Evolutionary conservation across 2,797 vertebrate species (phyloP), one percentile per base, ranked within the genome.

Genomic region (Neosilurus hyrtlii): DNA sequence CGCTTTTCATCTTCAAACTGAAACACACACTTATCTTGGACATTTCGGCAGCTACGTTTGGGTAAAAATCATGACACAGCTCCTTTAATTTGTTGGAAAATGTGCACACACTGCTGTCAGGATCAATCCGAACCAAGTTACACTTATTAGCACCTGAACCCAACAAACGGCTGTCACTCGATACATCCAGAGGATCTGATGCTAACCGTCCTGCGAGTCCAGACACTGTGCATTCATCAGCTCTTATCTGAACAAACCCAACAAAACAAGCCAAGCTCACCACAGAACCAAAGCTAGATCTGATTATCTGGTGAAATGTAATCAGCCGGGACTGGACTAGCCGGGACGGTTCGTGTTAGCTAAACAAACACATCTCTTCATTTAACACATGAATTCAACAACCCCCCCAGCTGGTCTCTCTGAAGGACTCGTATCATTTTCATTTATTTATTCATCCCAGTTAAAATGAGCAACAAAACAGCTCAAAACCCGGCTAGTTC

Each of bases 151-250:
- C 62, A 51, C 63, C 51, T 65, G 56, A 68, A 12, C 22, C 71
- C 54, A 76, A 56, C 72, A 54, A 52, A 70, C 83, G 0, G n/a
- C 70, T 65, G 83, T 78, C 66, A 78, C 80, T 35, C n/a, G 66
- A 81, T 70, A 74, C 61, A 22, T 18, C 16, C 16, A 14, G 15
- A 67, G 35, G 20, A 57, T 56, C 61, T 8, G 22, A 15, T 8
- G 26, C 9, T 24, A 63, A 63, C 76, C 6, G 43, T 56, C 30
- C 61, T 15, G 37, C 56, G 14, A 56, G 30, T 14, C 10, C 20
- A 18, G 15, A 74, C 4, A 30, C 24, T 20, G 24, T 54, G 26
- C 4, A 56, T 73, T 43, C 9, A 15, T 2, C 9, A 54, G 49
- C 51, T 30, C 43, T 24, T 73, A 18, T 18, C 14, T 4, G 9